phyloP scores from a whole-genome alignment of 2,113 vertebrate genomes.

The Sturnus vulgaris region DNA sequence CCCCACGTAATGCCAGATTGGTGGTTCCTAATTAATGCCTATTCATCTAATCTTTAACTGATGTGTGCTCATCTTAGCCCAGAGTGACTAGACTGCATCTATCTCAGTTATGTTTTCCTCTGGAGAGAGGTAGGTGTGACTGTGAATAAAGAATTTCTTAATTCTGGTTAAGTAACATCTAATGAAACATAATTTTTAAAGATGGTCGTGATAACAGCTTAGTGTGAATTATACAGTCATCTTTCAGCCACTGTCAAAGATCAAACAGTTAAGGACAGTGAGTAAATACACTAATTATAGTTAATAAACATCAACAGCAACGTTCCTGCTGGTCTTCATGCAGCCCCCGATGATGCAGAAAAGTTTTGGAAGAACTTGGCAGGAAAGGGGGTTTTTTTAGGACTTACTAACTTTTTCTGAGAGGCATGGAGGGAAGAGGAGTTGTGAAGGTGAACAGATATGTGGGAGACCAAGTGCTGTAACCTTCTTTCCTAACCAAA shows the following conservation, averaged over 20 bases:
- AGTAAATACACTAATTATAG: background rate
- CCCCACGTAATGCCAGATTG: background rate
- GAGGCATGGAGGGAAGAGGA: background rate
- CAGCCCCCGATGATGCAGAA: background rate
- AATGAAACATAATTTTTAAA: background rate
- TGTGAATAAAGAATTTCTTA: background rate
- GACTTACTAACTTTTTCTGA: background rate
- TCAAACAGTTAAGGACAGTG: background rate
- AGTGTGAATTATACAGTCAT: background rate
- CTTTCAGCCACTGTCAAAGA: background rate
- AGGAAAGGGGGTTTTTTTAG: background rate
- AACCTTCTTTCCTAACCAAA: background rate
- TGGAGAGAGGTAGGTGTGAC: background rate
- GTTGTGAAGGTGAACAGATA: background rate
- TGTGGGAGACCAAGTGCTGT: background rate
- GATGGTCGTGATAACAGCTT: background rate
- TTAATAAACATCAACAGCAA: background rate
- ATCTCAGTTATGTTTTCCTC: background rate
- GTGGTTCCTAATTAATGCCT: background rate
- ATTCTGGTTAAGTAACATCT: slow-evolving; percentile 26
- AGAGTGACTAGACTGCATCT: background rate
- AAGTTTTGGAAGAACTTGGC: background rate
- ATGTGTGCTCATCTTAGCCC: background rate
- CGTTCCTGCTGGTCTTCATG: background rate
- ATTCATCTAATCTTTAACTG: background rate